A percentile compares a stretch with the other conserved stretches of the same genome.
phyloP scores from a whole-genome alignment of 2,797 vertebrate species.

The Clarias pachynema region DNA sequence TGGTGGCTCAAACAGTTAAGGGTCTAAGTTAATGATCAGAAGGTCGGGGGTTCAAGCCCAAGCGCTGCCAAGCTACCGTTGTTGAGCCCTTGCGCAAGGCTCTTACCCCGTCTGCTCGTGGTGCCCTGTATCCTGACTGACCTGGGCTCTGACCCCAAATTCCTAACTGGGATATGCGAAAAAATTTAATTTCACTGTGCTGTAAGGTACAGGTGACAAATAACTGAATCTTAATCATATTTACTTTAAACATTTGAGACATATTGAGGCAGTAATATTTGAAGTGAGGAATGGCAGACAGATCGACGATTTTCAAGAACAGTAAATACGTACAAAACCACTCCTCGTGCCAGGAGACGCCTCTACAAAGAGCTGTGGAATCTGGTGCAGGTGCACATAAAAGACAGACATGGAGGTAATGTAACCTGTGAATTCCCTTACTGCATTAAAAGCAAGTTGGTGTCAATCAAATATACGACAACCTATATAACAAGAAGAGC shows the following conservation, averaged over 20 bases:
- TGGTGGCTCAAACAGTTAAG: too few relatives aligned
- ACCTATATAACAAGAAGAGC: background rate
- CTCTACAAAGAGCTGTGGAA: background rate
- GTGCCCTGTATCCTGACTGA: too few relatives aligned
- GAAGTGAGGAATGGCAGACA: background rate
- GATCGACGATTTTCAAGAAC: background rate
- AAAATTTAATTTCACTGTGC: too few relatives aligned
- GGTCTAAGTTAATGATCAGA: too few relatives aligned
- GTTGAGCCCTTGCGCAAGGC: too few relatives aligned
- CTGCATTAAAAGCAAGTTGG: background rate
- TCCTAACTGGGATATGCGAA: too few relatives aligned
- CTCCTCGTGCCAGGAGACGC: background rate
- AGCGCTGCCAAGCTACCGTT: too few relatives aligned
- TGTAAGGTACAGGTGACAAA: too few relatives aligned
- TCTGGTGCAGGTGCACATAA: background rate
- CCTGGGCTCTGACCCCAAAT: too few relatives aligned
- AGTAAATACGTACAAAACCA: background rate
- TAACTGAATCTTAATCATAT: background rate
- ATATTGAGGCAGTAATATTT: background rate
- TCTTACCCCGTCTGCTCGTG: too few relatives aligned
- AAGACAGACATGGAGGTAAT: too few relatives aligned
- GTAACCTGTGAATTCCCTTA: background rate
- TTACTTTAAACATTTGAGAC: background rate
- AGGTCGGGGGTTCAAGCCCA: too few relatives aligned
- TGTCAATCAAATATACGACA: background rate